These are phyloP conservation scores for Cetonia aurata DNA, from an alignment of 2,888 invertebrate species.

Conservation along the genomic window DNA sequence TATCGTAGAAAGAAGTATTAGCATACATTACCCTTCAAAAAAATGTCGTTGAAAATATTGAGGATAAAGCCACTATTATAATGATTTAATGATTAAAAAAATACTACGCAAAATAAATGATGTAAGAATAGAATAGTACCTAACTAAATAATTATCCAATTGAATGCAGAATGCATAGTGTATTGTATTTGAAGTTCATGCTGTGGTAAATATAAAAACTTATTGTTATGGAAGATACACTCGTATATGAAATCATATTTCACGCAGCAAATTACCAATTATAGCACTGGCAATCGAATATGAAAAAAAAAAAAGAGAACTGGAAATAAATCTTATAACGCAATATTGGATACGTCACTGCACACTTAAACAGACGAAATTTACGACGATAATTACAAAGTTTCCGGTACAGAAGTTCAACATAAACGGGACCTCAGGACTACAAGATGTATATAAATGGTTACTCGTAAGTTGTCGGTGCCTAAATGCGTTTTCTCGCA, in stretches of 20 bases:
- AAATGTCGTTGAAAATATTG: background rate
- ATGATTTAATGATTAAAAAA: background rate
- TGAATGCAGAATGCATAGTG: background rate
- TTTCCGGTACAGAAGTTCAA: conserved; percentile 27
- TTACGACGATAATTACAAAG: conserved; percentile 32
- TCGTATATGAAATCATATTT: background rate
- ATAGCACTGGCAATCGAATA: background rate
- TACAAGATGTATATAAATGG: conserved; percentile 19
- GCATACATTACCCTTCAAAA: conserved; percentile 1
- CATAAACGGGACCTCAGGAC: background rate
- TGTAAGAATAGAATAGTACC: background rate
- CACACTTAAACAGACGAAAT: conserved; percentile 10
- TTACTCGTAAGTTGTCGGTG: conserved; percentile 17
- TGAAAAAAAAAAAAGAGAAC: too few relatives aligned
- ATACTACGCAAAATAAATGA: background rate
- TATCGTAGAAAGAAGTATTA: background rate
- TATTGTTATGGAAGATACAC: too few relatives aligned
- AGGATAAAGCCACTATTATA: background rate
- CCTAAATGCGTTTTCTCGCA: conserved; percentile 29
- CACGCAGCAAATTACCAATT: background rate
- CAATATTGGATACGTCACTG: conserved; percentile 1
- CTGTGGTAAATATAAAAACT: too few relatives aligned
- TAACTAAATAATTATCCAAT: background rate
- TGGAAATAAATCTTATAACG: background rate
- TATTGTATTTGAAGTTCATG: too few relatives aligned